Percentiles rank a stretch among this genome's conserved stretches.
Conservation (phyloP, 1,140 invertebrate genomes). For the Philopotamus ludificatus region DNA sequence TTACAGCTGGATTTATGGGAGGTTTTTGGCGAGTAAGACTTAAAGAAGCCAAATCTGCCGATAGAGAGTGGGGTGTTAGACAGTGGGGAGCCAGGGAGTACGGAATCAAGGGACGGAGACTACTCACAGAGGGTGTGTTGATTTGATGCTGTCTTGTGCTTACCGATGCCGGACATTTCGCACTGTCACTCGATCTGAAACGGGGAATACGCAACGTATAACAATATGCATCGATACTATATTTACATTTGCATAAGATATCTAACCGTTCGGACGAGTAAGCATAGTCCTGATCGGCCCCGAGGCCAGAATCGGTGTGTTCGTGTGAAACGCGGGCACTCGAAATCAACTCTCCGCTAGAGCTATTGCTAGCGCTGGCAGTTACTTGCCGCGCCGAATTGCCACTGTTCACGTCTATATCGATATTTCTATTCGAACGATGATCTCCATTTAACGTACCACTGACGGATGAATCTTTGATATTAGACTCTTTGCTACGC, state of each 20-base stretch:
- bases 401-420: conserved; percentile 6
- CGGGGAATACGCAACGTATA: not conserved
- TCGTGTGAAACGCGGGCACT: conserved; percentile 63
- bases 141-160: conserved; percentile 42
- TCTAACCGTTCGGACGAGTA: conserved; percentile 61
- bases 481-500: conserved; percentile 25
- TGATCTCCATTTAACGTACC: not conserved
- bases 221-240: not conserved
- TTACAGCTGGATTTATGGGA: conserved; percentile 41
- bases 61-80: conserved; percentile 40
- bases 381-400: conserved; percentile 49
- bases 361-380: conserved; percentile 55
- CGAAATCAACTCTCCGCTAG: conserved; percentile 54
- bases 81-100: conserved; percentile 53
- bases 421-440: not conserved
- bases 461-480: conserved; percentile 19
- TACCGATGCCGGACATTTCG: conserved; percentile 46
- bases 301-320: conserved; percentile 66
- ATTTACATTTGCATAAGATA: not conserved
- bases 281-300: conserved; percentile 67
- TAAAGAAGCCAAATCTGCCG: conserved; percentile 37
- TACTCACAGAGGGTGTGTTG: conserved; percentile 51
- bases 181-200: conserved; percentile 55
- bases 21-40: conserved; percentile 40
- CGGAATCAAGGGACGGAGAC: conserved; percentile 43